Percentiles rank a stretch among this genome's conserved stretches.
Conservation (phyloP, 2,888 invertebrate genomes). For the Drosophila melanosoma region DNA sequence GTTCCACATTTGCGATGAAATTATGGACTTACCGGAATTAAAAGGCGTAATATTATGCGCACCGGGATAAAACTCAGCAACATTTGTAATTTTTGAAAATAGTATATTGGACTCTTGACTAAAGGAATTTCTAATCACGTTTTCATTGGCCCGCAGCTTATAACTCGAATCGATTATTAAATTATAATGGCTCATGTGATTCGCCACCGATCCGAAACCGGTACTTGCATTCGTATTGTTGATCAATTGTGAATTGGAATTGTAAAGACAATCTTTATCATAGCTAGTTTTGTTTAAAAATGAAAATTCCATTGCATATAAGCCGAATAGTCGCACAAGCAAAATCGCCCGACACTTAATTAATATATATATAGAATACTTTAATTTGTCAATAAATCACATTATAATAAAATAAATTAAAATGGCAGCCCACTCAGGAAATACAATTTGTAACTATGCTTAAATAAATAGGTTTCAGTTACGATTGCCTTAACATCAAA, state of each 20-base stretch:
- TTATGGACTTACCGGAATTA: constrained; percentile 55
- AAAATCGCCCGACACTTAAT: constrained; percentile 44
- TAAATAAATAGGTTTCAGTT: constrained; percentile 76
- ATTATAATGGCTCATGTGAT: constrained; percentile 73
- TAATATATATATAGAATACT: constrained; percentile 27
- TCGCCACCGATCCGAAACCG: constrained; percentile 58
- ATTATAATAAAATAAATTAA: constrained; percentile 55
- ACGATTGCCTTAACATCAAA: constrained; percentile 62
- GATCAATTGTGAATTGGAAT: constrained; percentile 58
- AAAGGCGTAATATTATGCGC: constrained; percentile 65
- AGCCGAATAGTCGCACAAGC: constrained; percentile 15
- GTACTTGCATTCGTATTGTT: constrained; percentile 54
- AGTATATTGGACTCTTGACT: constrained; percentile 68
- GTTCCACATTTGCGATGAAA: background rate
- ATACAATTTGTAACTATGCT: constrained; percentile 68
- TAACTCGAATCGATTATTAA: constrained; percentile 69
- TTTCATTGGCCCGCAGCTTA: constrained; percentile 67
- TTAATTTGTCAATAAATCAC: constrained; percentile 50
- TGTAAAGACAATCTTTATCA: constrained; percentile 81
- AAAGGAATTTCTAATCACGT: constrained; percentile 59
- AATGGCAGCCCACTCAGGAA: constrained; percentile 52
- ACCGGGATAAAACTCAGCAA: constrained; percentile 69
- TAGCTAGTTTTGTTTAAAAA: constrained; percentile 81
- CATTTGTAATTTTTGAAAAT: constrained; percentile 71
- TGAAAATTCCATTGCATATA: constrained; percentile 81